Evolutionary conservation across 2,113 vertebrate genomes (phyloP), one percentile per base, ranked within the genome.

Genomic region (Colistium nudipinnis): DNA sequence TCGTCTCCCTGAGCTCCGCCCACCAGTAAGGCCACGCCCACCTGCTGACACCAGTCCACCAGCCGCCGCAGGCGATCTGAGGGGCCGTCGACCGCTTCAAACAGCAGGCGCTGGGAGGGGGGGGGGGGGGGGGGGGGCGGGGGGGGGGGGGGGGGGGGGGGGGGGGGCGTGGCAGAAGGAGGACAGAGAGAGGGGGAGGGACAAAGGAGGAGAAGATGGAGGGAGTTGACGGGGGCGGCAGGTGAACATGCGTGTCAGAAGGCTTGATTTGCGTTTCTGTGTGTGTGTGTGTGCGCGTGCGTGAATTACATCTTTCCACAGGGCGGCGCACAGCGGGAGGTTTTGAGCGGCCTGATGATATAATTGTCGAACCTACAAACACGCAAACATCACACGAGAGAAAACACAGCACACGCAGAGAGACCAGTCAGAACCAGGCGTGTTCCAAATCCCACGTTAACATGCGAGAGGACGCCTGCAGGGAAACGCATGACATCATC

Each of bases 221-320:
- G 31, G 11, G 13, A 8, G 33, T 3, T 0, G 17, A 12, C 35
- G 24, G 13, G 9, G 60, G 65, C 13, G 38, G 56, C 43, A 77
- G 67, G 80, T 85, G 52, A 87, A 76, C 80, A 70, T 48, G 51
- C 48, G 13, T 67, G 9, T 22, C n/a, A n/a, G n/a, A n/a, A n/a
- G n/a, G n/a, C n/a, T n/a, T n/a, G n/a, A n/a, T n/a, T n/a, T 44
- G 43, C 6, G 19, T 20, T 3, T 8, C 20, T 13, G 35, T 24
- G 57, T 22, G 39, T 44, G 30, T 24, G 7, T 27, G 25, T 62
- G 33, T 22, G 5, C 20, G 28, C 16, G 19, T 51, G 62, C 41
- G 76, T 19, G 3, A 85, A 81, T 99, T 98, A 99, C 97, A 98
- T 98, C 93, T 96, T 94, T 98, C 97, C 97, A 98, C 75, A 98